Evolutionary conservation across 2,888 invertebrate genomes (phyloP).

Genomic region (Busseola fusca): DNA sequence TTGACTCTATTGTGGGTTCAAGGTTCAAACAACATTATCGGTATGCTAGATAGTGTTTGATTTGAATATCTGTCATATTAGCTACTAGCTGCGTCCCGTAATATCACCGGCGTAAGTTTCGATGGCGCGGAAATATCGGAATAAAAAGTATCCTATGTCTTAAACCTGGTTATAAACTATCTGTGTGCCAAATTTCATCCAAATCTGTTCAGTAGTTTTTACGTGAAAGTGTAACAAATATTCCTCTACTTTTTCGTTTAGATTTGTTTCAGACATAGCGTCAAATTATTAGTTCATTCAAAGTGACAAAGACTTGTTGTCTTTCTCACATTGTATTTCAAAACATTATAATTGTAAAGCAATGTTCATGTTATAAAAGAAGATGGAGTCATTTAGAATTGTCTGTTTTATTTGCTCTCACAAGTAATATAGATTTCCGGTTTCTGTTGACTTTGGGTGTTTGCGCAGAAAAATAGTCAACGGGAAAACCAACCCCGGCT

Average conservation of each 20-base stretch:
- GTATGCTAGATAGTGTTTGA: constrained; percentile 10
- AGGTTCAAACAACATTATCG: constrained; percentile 4
- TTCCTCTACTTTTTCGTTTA: not conserved
- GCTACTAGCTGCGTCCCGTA: not conserved
- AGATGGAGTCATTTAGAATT: not conserved
- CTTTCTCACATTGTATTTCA: not conserved
- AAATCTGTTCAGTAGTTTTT: no score
- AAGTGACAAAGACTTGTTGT: not conserved
- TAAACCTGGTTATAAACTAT: no score
- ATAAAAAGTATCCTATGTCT: no score
- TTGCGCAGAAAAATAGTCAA: constrained; percentile 24
- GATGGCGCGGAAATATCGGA: no score
- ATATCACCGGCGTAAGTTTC: no score
- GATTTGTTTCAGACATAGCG: not conserved
- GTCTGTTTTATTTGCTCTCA: constrained; percentile 12
- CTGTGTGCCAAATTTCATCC: no score
- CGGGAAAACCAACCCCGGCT: not conserved
- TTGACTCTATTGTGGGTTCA: constrained; percentile 8
- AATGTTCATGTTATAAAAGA: not conserved
- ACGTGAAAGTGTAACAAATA: no score
- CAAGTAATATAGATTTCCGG: constrained; percentile 25
- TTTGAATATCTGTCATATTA: constrained; percentile 5
- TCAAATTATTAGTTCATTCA: not conserved
- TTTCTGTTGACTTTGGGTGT: constrained; percentile 20
- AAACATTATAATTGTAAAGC: not conserved